Evolutionary conservation across 2,113 vertebrate genomes (phyloP), one percentile per base, ranked within the genome.

Genomic region (Sturnira hondurensis): DNA sequence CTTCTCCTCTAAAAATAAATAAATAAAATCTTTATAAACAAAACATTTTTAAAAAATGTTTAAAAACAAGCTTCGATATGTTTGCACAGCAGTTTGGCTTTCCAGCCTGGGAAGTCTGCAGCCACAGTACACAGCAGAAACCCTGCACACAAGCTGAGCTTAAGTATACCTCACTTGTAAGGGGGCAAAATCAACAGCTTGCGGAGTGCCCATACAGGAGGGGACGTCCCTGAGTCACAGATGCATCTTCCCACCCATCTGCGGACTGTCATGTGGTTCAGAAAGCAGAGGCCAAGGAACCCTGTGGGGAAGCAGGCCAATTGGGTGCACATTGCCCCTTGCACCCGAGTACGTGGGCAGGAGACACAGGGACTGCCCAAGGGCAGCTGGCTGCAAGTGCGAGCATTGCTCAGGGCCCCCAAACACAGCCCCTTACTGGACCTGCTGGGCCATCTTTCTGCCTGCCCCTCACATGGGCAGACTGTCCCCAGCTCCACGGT

Each of bases 171-270:
- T 74, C 3, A 0, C 16, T 24, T 41, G 28, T 24, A 56, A 67
- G 56, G 2, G 6, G 38, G 31, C 16, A 28, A 20, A 33, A 13
- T 33, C 77, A 22, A 20, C 3, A n/a, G 45, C 45, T 54, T 22
- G 3, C 2, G 0, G 5, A 24, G 22, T 3, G 20, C 11, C 16
- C 9, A 14, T 16, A n/a, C 36, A 22, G 38, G 38, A 65, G 24
- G 5, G 47, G 12, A 28, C 0, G 2, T 28, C 52, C 9, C 2
- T 31, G 78, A 58, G 14, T 22, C 12, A 16, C 1, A 58, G 31
- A 26, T 12, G 20, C 38, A 45, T 9, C 58, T 17, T 63, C 67
- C 15, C 22, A 4, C 28, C 15, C 16, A 22, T 4, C 4, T 43
- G 67, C 54, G 36, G 41, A 14, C 54, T 5, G 13, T 33, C 24